Conservation (phyloP, 2,113 vertebrate species). For the Acanthisitta chloris region DNA sequence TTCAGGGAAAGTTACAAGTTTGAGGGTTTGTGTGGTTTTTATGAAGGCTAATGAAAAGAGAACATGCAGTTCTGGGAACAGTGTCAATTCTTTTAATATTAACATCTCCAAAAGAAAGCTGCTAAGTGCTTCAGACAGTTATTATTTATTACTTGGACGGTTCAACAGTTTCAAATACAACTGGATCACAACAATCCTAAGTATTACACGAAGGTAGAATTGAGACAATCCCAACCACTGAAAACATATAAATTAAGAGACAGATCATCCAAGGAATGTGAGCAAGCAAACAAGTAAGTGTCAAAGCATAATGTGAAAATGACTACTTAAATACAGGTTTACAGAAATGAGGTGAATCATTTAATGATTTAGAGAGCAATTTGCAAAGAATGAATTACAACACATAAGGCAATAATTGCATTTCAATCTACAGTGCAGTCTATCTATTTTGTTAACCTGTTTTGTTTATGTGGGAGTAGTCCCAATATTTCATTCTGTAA, state of each 20-base stretch:
- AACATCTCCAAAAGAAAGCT: background rate
- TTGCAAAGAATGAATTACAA: background rate
- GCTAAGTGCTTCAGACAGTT: background rate
- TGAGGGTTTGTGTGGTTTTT: background rate
- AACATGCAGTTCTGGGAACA: background rate
- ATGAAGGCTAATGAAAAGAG: background rate
- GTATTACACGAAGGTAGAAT: background rate
- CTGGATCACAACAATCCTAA: background rate
- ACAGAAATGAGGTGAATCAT: background rate
- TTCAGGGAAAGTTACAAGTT: background rate
- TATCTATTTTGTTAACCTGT: background rate
- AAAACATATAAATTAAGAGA: background rate
- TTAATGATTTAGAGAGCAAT: background rate
- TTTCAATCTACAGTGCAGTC: background rate
- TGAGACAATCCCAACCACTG: background rate
- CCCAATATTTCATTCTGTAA: background rate
- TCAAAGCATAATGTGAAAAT: background rate
- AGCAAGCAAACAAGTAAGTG: background rate
- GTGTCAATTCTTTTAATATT: background rate
- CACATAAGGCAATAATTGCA: background rate
- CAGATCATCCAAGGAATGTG: background rate
- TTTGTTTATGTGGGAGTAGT: background rate
- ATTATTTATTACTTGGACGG: conserved; percentile 1
- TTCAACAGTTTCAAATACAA: background rate
- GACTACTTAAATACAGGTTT: background rate